Conservation (phyloP, 2,797 vertebrate genomes). For the Alouatta caraya region DNA sequence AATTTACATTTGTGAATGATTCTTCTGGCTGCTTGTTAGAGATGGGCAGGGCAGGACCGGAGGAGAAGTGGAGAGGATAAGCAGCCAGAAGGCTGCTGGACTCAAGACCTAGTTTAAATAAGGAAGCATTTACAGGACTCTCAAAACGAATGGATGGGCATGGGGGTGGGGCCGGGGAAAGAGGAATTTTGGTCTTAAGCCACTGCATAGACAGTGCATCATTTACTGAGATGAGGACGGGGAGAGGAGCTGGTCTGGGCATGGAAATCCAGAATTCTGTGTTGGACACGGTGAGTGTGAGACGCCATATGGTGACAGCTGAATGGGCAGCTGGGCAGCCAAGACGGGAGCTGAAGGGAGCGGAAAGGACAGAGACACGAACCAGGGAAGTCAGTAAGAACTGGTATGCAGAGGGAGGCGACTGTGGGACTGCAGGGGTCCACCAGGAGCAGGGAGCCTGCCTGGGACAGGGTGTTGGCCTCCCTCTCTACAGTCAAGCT, state of each 20-base stretch:
- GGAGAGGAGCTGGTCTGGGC: background rate
- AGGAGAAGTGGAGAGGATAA: background rate
- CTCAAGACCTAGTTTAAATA: background rate
- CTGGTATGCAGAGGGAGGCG: background rate
- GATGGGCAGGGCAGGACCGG: background rate
- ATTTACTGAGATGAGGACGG: background rate
- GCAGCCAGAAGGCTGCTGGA: background rate
- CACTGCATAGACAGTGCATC: background rate
- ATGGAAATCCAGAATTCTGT: background rate
- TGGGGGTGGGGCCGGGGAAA: fast-evolving
- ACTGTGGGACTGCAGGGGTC: background rate
- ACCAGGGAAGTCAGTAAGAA: background rate
- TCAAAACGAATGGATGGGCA: background rate
- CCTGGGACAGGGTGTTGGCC: no score
- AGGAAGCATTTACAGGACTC: background rate
- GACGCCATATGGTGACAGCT: background rate
- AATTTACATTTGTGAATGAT: background rate
- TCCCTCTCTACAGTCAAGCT: background rate
- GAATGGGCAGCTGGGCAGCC: background rate
- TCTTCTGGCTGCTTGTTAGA: background rate
- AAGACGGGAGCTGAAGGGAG: background rate
- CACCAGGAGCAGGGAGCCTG: background rate
- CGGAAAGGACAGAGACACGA: background rate
- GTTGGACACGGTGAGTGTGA: background rate
- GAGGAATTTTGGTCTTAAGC: background rate